Evolutionary conservation across 2,888 invertebrate genomes (phyloP).

Genomic region (Thyatira batis): DNA sequence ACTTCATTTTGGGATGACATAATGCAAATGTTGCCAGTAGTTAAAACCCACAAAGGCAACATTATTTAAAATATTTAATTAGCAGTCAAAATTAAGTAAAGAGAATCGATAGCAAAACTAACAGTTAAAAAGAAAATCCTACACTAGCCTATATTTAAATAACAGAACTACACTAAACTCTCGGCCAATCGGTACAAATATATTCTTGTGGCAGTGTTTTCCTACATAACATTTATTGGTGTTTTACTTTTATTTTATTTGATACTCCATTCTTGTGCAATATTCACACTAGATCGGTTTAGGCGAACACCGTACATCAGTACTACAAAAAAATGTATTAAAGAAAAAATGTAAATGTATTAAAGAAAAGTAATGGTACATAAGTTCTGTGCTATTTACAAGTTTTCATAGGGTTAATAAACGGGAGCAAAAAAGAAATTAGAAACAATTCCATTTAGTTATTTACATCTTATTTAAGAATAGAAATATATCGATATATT

Average conservation of each 20-base stretch:
- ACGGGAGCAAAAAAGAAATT: too few species aligned
- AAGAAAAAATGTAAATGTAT: too few species aligned
- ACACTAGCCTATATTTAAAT: slow-evolving; percentile 35
- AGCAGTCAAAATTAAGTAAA: background rate
- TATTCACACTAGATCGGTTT: background rate
- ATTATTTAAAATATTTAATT: too few species aligned
- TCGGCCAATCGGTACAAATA: slow-evolving; percentile 30
- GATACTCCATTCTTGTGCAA: background rate
- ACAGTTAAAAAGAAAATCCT: slow-evolving; percentile 21
- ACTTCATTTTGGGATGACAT: too few species aligned
- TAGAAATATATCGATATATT: too few species aligned
- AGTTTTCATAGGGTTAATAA: too few species aligned
- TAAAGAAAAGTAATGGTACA: too few species aligned
- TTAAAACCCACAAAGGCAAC: too few species aligned
- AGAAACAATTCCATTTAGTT: too few species aligned
- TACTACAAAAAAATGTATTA: too few species aligned
- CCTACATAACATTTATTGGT: slow-evolving; percentile 24
- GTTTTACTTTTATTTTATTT: slow-evolving; percentile 19
- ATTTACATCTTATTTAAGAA: too few species aligned
- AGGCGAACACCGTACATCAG: background rate
- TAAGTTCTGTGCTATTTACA: too few species aligned
- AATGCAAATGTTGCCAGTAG: slow-evolving; percentile 14
- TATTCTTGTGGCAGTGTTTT: slow-evolving; percentile 32
- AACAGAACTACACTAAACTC: slow-evolving; percentile 25
- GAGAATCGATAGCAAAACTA: slow-evolving; percentile 15